phyloP scores from a whole-genome alignment of 2,888 invertebrate species.

The Drosophila hamatofila region DNA sequence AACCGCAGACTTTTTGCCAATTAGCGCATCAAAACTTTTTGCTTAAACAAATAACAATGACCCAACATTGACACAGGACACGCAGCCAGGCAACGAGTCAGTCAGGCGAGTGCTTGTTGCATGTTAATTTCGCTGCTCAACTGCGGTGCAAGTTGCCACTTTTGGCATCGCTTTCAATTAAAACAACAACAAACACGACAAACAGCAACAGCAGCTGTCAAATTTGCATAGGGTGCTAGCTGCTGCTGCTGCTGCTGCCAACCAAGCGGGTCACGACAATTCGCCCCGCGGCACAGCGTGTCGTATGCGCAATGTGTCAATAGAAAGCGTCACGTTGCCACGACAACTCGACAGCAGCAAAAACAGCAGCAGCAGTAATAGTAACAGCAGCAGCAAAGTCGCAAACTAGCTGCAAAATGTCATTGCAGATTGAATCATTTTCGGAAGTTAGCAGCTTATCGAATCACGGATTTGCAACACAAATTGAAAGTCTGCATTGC shows the following conservation, averaged over 20 bases:
- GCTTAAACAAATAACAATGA: conserved; percentile 53
- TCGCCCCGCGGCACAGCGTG: conserved; percentile 22
- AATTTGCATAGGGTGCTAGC: conserved; percentile 54
- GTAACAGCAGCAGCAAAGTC: conserved; percentile 7
- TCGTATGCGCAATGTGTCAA: conserved; percentile 47
- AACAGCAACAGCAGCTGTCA: conserved; percentile 35
- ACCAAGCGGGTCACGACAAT: conserved; percentile 8
- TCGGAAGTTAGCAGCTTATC: conserved; percentile 32
- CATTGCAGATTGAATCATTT: conserved; percentile 42
- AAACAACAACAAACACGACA: conserved; percentile 32
- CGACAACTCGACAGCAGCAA: conserved; percentile 2
- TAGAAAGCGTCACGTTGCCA: conserved; percentile 21
- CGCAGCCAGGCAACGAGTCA: conserved; percentile 6
- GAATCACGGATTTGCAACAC: conserved; percentile 7
- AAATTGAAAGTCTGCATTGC: neutral
- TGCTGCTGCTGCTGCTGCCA: neutral
- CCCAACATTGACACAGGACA: conserved; percentile 51
- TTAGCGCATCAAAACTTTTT: conserved; percentile 59
- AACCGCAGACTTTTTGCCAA: conserved; percentile 45
- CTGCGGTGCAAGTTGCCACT: conserved; percentile 55
- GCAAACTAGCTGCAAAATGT: conserved; percentile 22
- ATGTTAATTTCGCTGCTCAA: conserved; percentile 55
- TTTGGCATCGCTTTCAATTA: conserved; percentile 54
- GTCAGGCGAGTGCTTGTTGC: conserved; percentile 49
- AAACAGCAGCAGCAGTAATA: neutral